A percentile compares a stretch with the other conserved stretches of the same genome.
phyloP scores from a whole-genome alignment of 2,888 invertebrate species.

The Thereva unica region DNA sequence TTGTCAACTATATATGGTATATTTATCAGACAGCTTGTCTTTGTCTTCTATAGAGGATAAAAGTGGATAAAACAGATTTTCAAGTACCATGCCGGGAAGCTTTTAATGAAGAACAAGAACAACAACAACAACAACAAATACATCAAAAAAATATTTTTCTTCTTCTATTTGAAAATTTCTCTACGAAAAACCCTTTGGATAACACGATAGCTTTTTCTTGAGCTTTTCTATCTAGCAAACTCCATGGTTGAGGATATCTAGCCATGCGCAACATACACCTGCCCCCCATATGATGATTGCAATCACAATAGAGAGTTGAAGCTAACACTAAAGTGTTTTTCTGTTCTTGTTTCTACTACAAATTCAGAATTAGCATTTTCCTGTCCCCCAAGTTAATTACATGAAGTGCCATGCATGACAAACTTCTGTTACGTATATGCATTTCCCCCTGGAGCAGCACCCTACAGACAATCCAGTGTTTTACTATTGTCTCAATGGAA shows the following conservation, averaged over 20 bases:
- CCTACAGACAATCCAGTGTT: conserved; percentile 13
- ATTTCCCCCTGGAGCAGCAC: not conserved
- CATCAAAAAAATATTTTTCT: not conserved
- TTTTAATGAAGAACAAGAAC: no score
- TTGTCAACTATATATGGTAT: conserved; percentile 7
- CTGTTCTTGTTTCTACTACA: not conserved
- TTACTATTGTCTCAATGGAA: conserved; percentile 7
- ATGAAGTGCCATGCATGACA: conserved; percentile 16
- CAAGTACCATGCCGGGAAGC: no score
- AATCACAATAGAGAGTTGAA: conserved; percentile 19
- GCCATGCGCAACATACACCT: conserved; percentile 28
- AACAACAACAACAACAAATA: not conserved
- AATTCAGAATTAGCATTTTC: conserved; percentile 25
- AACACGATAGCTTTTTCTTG: no score
- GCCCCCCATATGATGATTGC: conserved; percentile 13
- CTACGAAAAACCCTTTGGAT: no score
- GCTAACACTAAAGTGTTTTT: no score
- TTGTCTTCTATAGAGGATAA: conserved; percentile 7
- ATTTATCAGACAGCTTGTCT: conserved; percentile 28
- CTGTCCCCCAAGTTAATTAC: conserved; percentile 10
- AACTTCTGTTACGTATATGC: conserved; percentile 7
- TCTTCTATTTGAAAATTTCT: conserved; percentile 4
- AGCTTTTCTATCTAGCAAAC: not conserved
- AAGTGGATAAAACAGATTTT: not conserved
- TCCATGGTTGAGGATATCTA: conserved; percentile 10